These are phyloP conservation scores for Oophaga sylvatica DNA, from an alignment of 2,797 vertebrate species.

Conservation along the genomic window DNA sequence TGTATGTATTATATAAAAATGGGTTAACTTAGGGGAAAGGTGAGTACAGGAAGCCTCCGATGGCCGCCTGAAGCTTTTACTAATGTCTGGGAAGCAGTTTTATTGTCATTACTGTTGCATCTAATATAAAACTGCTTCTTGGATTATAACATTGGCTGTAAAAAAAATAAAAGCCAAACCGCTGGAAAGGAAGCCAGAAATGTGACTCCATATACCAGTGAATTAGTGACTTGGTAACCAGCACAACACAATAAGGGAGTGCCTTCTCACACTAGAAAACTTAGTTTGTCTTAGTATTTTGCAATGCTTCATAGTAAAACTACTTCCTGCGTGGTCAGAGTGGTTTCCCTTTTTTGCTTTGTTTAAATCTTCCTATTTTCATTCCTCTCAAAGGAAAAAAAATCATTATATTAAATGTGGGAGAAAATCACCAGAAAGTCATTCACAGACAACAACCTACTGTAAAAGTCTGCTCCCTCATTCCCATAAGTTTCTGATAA, in stretches of 20 bases:
- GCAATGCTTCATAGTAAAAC: not conserved
- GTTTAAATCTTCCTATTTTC: not conserved
- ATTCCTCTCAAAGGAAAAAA: not conserved
- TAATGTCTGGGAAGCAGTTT: not conserved
- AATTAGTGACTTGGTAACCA: not conserved
- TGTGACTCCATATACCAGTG: not conserved
- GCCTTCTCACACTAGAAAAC: not conserved
- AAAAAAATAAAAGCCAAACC: not conserved
- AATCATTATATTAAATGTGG: not conserved
- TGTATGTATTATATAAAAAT: not conserved
- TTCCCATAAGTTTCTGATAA: constrained; percentile 67
- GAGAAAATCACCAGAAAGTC: not conserved
- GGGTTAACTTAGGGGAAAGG: not conserved
- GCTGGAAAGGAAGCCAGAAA: not conserved
- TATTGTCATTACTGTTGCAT: not conserved
- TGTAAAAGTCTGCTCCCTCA: not conserved
- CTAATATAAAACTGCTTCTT: not conserved
- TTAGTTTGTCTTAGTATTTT: not conserved
- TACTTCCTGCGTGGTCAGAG: constrained; percentile 4
- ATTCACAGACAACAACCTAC: not conserved
- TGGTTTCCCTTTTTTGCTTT: constrained; percentile 3
- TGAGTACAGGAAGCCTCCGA: not conserved
- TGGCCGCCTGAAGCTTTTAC: not conserved
- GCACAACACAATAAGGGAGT: constrained; percentile 1
- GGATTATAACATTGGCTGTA: not conserved